Base-by-base conservation (phyloP, 1,140 invertebrate genomes). In the Drosophila nigrodunni region DNA sequence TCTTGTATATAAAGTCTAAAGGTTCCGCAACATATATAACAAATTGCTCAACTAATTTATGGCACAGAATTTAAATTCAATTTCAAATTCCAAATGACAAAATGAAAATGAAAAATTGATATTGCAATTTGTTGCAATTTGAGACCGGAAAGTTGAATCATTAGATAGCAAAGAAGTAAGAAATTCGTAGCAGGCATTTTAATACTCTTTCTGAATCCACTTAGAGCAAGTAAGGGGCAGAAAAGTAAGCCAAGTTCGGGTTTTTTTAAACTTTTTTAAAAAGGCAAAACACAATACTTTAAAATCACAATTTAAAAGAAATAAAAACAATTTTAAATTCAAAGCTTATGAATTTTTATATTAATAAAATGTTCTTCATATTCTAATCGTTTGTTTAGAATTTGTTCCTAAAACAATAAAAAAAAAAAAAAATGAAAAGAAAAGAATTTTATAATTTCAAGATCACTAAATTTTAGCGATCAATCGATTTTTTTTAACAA, bases 131-230 rank as follows among this genome's bases (percentile, higher is more conserved):
- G 73, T 80, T 82, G 66, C 80, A 73, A 58, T 47, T 62, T 43
- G 60, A 70, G 68, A 79, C 74, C 77, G 77, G 76, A 78, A 78
- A 78, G 73, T 75, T 60, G 57, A 88, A 87, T 79, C 79, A 79
- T 77, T 87, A 86, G 68, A 64, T 47, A 43, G 46, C 43, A 61
- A 21, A 41, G 74, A 47, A 44, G 50, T 44, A 37, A 70, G 25
- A 43, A 74, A 54, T 30, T 18, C 13, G 34, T 59, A 13, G 61
- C 50, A 21, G 21, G 57, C 50, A 49, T 46, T 41, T 57, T 35
- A 25, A 55, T 35, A 54, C 50, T 37, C 50, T 54, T 18, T 7
- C 39, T 9, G 9, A 4, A 7, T 41, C 3, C 5, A 46, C n/a
- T 4, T 9, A 30, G 25, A 30, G 6, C 25, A 30, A 5, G 0